Conservation (phyloP, 2,888 invertebrate species). For the Apoderus coryli region DNA sequence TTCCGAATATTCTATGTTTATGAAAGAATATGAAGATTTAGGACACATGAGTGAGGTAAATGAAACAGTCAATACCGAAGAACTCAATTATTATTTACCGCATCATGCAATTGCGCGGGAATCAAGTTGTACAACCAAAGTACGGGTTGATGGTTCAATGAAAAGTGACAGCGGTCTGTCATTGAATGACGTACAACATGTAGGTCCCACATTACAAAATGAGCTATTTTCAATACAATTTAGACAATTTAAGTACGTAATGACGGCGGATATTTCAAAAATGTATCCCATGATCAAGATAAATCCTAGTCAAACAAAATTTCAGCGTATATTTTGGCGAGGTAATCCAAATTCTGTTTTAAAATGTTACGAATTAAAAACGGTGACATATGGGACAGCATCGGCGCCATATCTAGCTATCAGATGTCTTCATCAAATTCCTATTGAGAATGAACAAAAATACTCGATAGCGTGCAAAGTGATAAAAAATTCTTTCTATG, state of each 20-base stretch:
- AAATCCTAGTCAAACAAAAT: constrained; percentile 1
- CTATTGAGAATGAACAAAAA: constrained; percentile 7
- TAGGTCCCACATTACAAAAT: constrained; percentile 6
- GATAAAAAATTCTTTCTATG: constrained; percentile 12
- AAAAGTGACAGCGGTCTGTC: constrained; percentile 7
- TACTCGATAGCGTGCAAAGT: constrained; percentile 11
- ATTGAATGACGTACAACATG: constrained; percentile 6
- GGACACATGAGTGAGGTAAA: no score
- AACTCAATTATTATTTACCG: no score
- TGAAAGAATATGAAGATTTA: constrained; percentile 4
- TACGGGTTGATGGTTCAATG: no score
- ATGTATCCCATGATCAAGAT: constrained; percentile 9
- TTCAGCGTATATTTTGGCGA: constrained; percentile 9
- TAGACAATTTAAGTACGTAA: constrained; percentile 6
- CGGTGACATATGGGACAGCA: constrained; percentile 9
- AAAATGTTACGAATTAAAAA: constrained; percentile 7
- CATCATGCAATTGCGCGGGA: no score
- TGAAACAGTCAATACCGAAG: no score
- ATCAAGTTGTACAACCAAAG: no score
- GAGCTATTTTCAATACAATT: constrained; percentile 7
- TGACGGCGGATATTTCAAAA: constrained; percentile 9
- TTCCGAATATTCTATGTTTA: background rate
- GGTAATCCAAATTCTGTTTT: constrained; percentile 4
- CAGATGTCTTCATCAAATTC: constrained; percentile 11
- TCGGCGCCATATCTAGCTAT: constrained; percentile 15